phyloP scores from a whole-genome alignment of 2,113 vertebrate genomes.

The Varanus salvator region DNA sequence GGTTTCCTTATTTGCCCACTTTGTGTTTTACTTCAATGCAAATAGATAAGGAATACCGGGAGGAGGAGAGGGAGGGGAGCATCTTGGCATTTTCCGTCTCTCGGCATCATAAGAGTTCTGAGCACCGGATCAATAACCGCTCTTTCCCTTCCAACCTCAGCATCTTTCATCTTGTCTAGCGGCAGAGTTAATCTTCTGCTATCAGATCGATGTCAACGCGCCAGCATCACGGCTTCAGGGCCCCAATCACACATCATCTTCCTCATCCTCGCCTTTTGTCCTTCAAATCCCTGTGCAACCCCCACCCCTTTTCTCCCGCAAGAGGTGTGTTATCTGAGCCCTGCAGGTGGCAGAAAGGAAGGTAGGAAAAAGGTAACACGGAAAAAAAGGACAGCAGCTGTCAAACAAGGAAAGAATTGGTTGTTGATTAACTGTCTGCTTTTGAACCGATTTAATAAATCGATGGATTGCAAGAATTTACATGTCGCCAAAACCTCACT shows the following conservation, averaged over 20 bases:
- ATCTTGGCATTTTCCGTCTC: neutral
- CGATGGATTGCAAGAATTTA: neutral
- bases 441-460: neutral
- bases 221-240: neutral
- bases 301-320: neutral
- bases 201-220: constrained; percentile 8
- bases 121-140: constrained; percentile 12
- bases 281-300: neutral
- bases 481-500: neutral
- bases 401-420: neutral
- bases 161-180: constrained; percentile 13
- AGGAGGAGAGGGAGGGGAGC: neutral
- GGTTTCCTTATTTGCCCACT: too few species aligned
- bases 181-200: constrained; percentile 12
- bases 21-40: neutral
- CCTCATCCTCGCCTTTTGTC: neutral
- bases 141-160: constrained; percentile 5
- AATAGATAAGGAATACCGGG: neutral
- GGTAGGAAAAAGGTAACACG: neutral
- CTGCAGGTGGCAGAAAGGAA: neutral
- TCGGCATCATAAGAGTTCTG: neutral
- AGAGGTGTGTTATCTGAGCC: neutral
- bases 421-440: neutral
- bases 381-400: neutral
- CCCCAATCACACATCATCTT: neutral